Evolutionary conservation across 2,797 vertebrate genomes (phyloP), one percentile per base, ranked within the genome.

Genomic region (Pangasius larnaudii): DNA sequence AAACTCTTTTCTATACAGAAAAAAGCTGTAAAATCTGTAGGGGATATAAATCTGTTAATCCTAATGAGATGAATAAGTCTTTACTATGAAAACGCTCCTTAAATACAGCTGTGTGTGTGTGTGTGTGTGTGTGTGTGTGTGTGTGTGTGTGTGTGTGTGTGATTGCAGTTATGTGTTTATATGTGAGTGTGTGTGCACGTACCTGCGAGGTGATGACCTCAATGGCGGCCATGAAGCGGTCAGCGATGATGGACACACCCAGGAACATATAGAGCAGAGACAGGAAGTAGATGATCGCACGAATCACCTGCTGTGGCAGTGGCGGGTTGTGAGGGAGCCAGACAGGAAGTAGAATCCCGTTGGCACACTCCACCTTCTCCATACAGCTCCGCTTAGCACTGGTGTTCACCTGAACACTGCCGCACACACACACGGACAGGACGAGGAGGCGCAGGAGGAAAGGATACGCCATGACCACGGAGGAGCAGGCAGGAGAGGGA

Each of bases 141-240:
- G 42, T 46, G 42, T 42, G 42, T 42, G 42, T 46, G 42, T 46
- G 42, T 46, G 42, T 46, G 46, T 46, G 46, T 46, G 46, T 46
- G 46, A 46, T 46, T 46, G 42, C 42, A 46, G 42, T 46, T 46
- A 46, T 9, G 46, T 46, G 8, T 46, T 46, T 46, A 46, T 46
- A 9, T 46, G 30, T 59, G 51, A 39, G 51, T n/a, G 72, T n/a
- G 58, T 83, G 13, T 42, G 51, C 18, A 39, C 27, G 7, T 96
- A 99, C 98, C 94, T 99, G 98, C 46, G 98, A 99, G 0, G 98
- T 99, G 95, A 99, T 99, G 87, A 99, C 98, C 94, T 99, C 98
- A 27, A 99, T 99, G 91, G 98, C 97, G 0, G 97, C 97, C 98
- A 99, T 99, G 96, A 99, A 99, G 92, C 98, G 98, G 92, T 99